Base-by-base conservation (phyloP, 2,113 vertebrate genomes). In the Castor canadensis region DNA sequence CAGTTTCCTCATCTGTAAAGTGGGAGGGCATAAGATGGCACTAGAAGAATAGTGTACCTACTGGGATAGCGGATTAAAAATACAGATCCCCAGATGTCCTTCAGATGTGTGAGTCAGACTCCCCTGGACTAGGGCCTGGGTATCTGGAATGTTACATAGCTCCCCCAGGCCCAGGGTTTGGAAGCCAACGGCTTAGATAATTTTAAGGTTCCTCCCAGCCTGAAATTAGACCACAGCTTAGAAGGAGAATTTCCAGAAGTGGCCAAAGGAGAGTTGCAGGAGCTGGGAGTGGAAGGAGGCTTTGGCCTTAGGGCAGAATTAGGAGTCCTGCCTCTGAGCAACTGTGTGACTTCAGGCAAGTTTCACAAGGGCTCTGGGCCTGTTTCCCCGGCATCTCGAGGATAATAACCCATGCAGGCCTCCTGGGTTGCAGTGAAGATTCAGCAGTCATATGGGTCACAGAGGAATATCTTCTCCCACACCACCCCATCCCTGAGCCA, bases 151-250 rank as follows among this genome's bases (percentile, higher is more conserved):
- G 82, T 93, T 94, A 47, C 62, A 88, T 56, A 77, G 95, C 82
- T 95, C 90, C 93, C 93, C 96, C 54, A 56, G 83, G 91, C 94
- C 86, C 91, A 95, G 95, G 64, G 49, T 94, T 97, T 95, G 90
- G 91, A 96, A 96, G 95, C 97, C 94, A 97, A 75, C 80, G 91
- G 93, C 94, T 95, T 95, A 95, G 95, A 93, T 92, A 92, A 96
- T 96, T 91, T 97, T 87, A 92, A 96, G 88, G 87, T 94, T 95
- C 84, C 94, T 97, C 90, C 94, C 94, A 97, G 54, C 76, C 90
- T 95, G 92, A 90, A 97, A 95, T 97, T 95, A 97, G 95, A 95
- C 87, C 87, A 77, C 52, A 85, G 87, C 66, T 93, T 92, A 93
- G 87, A 94, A 97, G 88, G 49, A 93, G 76, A 64, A 15, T 92